Conservation (phyloP, 2,113 vertebrate genomes). For the Stegostoma tigrinum region DNA sequence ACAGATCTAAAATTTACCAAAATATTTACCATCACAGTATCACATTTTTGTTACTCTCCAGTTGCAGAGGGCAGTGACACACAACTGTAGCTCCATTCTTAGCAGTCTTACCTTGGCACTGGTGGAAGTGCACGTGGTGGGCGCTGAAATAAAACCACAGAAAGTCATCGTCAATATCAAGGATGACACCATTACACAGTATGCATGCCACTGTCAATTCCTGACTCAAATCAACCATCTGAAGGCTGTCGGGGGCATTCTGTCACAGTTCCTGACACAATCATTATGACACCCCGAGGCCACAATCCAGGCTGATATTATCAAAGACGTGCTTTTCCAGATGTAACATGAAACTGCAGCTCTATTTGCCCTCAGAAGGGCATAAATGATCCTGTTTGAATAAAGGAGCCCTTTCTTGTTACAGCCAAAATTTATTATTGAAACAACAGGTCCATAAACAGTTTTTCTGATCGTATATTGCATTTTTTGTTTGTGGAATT, state of each 20-base stretch:
- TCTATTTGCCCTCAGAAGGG: neutral
- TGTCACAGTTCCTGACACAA: neutral
- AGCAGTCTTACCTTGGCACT: conserved; percentile 70
- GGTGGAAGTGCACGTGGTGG: conserved; percentile 74
- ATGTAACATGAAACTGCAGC: neutral
- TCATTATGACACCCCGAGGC: neutral
- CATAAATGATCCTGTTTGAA: neutral
- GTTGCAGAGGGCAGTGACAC: neutral
- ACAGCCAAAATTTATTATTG: neutral
- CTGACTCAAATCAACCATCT: neutral
- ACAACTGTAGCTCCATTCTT: neutral
- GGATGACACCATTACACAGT: neutral
- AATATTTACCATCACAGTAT: neutral
- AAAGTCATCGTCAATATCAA: neutral
- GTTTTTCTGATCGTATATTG: neutral
- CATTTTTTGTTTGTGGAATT: neutral
- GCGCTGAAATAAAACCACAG: conserved; percentile 53
- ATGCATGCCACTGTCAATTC: neutral
- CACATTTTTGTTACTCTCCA: neutral
- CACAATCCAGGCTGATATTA: neutral
- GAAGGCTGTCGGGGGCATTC: too few species aligned
- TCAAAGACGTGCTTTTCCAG: neutral
- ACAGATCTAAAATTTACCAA: neutral
- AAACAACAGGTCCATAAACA: neutral
- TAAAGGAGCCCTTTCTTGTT: neutral